These are phyloP conservation scores for Bucco capensis DNA, from an alignment of 2,113 vertebrate genomes.

Conservation along the genomic window DNA sequence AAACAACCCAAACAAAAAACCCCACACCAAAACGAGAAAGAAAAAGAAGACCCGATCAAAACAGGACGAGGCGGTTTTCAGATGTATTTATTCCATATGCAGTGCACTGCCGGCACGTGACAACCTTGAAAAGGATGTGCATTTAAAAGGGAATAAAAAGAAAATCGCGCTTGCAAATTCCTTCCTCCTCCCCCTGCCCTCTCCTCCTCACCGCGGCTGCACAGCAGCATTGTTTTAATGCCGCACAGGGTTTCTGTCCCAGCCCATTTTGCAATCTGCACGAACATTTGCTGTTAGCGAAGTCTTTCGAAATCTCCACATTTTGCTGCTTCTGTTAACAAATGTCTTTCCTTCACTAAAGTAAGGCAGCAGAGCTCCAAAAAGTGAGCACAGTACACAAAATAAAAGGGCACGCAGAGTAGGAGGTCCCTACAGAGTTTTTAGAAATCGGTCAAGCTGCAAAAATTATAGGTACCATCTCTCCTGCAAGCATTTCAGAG, in stretches of 20 bases:
- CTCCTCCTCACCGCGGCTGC: conserved; percentile 27
- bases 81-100: conserved; percentile 67
- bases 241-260: conserved; percentile 37
- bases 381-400: not conserved
- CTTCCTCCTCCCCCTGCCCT: conserved; percentile 37
- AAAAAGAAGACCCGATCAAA: conserved; percentile 39
- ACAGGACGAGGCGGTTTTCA: conserved; percentile 61
- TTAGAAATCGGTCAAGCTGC: not conserved
- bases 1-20: not conserved
- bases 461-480: not conserved
- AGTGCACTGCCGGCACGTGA: conserved; percentile 60
- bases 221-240: conserved; percentile 57
- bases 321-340: conserved; percentile 43
- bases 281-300: conserved; percentile 46
- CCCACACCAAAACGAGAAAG: not conserved
- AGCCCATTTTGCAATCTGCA: conserved; percentile 72
- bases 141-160: conserved; percentile 50
- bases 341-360: conserved; percentile 14
- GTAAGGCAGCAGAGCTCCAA: not conserved
- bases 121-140: conserved; percentile 63
- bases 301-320: conserved; percentile 72
- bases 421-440: not conserved
- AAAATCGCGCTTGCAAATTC: conserved; percentile 50
- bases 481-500: not conserved
- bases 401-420: not conserved